These are phyloP conservation scores for Tolypeutes matacus DNA, from an alignment of 2,797 vertebrate species.

Conservation along the genomic window DNA sequence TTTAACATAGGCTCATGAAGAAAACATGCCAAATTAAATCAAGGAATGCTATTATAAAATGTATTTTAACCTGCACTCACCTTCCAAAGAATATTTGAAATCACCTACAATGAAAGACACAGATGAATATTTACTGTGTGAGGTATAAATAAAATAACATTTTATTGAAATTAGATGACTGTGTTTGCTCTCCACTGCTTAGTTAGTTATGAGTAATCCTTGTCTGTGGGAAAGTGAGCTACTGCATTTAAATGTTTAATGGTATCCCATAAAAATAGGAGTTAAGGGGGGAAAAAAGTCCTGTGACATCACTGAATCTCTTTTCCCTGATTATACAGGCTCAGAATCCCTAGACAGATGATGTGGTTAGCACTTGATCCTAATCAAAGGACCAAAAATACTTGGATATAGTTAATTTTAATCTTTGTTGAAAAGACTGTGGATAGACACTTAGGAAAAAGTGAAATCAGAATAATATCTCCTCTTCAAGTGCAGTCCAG, in stretches of 20 bases:
- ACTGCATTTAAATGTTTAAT: background rate
- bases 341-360: conserved; percentile 3
- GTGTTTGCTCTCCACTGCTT: background rate
- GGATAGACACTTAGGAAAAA: conserved; percentile 16
- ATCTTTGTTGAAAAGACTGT: conserved; percentile 31
- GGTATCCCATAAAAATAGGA: background rate
- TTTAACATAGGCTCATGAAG: background rate
- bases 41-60: background rate
- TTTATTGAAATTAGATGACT: background rate
- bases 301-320: background rate
- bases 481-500: conserved; percentile 55
- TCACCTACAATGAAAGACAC: background rate
- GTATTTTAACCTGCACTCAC: background rate
- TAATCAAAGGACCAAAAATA: conserved; percentile 67
- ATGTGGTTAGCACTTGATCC: conserved; percentile 51
- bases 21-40: background rate
- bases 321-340: background rate
- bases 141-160: background rate
- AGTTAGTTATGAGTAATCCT: background rate
- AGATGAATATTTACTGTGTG: background rate
- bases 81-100: conserved; percentile 3
- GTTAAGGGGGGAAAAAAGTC: background rate
- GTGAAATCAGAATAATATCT: background rate
- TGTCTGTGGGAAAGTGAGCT: background rate
- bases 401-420: conserved; percentile 52